Percentiles rank a stretch among this genome's conserved stretches.
phyloP scores from a whole-genome alignment of 1,140 invertebrate species.

The Lepidurus couesii region DNA sequence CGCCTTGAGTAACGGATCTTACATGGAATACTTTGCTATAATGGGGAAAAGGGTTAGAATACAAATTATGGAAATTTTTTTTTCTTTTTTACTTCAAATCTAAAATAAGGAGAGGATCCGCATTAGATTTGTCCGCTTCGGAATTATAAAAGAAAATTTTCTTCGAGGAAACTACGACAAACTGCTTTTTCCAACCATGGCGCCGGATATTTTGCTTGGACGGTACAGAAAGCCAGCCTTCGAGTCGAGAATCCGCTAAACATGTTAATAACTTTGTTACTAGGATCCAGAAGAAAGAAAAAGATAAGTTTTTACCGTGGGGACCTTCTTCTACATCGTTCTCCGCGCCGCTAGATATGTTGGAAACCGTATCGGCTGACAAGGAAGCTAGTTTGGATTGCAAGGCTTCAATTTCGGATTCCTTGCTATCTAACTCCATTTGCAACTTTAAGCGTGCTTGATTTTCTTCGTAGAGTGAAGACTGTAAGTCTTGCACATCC shows the following conservation, averaged over 20 bases:
- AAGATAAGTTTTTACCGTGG: not conserved
- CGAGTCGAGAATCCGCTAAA: constrained; percentile 65
- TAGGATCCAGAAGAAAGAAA: not conserved
- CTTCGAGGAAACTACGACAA: constrained; percentile 90
- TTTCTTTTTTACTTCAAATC: constrained; percentile 69
- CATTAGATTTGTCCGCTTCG: constrained; percentile 89
- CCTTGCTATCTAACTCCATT: constrained; percentile 94
- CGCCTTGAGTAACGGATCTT: constrained; percentile 93
- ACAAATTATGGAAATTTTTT: constrained; percentile 40
- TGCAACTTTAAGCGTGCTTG: constrained; percentile 68
- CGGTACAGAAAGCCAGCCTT: constrained; percentile 92
- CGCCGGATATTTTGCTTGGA: constrained; percentile 91
- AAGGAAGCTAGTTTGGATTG: constrained; percentile 66
- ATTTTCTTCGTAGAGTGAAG: constrained; percentile 58
- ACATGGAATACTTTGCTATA: constrained; percentile 92
- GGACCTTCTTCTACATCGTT: constrained; percentile 58
- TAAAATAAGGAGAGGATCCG: constrained; percentile 87
- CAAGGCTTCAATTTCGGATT: constrained; percentile 89
- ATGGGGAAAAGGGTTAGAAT: constrained; percentile 39
- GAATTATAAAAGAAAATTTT: constrained; percentile 98
- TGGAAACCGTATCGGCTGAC: constrained; percentile 74
- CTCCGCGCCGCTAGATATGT: constrained; percentile 75
- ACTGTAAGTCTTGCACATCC: constrained; percentile 78
- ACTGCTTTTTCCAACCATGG: constrained; percentile 95
- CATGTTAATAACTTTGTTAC: constrained; percentile 7